Evolutionary conservation across 2,797 vertebrate species (phyloP).

Genomic region (Pristis pectinata): DNA sequence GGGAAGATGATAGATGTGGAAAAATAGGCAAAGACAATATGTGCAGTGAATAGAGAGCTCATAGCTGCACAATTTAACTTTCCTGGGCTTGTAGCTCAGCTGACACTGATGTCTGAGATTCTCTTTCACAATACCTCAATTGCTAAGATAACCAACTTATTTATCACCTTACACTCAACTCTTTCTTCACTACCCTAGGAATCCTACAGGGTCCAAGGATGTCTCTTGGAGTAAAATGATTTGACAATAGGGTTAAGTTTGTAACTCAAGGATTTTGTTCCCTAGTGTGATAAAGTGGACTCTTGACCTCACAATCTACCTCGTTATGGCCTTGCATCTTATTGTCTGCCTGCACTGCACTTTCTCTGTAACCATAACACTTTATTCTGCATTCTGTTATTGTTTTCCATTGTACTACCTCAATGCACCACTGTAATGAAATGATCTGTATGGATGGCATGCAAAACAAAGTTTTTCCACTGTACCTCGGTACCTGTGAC

Average conservation of each 20-base stretch:
- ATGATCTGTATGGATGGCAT: too few species aligned
- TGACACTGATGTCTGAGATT: conserved; percentile 42
- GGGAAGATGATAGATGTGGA: conserved; percentile 58
- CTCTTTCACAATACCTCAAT: conserved; percentile 42
- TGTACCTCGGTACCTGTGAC: too few species aligned
- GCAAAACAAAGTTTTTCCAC: too few species aligned
- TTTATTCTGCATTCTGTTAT: too few species aligned
- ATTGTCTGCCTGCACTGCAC: too few species aligned
- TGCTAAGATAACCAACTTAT: conserved; percentile 40
- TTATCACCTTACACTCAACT: conserved; percentile 38
- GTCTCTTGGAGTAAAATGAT: neutral
- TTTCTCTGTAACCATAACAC: too few species aligned
- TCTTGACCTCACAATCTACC: too few species aligned
- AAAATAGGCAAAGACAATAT: conserved; percentile 46
- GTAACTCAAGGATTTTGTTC: neutral
- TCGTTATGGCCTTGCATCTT: too few species aligned
- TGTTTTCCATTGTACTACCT: too few species aligned
- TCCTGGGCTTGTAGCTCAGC: conserved; percentile 49
- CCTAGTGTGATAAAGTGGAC: too few species aligned
- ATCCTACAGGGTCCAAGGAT: neutral
- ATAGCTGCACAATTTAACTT: conserved; percentile 51
- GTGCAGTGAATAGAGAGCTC: conserved; percentile 52
- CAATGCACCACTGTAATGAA: too few species aligned
- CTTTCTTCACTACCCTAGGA: neutral
- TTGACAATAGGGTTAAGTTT: neutral